Evolutionary conservation across 2,113 vertebrate genomes (phyloP), one percentile per base, ranked within the genome.

Genomic region (Entomyzon cyanotis): DNA sequence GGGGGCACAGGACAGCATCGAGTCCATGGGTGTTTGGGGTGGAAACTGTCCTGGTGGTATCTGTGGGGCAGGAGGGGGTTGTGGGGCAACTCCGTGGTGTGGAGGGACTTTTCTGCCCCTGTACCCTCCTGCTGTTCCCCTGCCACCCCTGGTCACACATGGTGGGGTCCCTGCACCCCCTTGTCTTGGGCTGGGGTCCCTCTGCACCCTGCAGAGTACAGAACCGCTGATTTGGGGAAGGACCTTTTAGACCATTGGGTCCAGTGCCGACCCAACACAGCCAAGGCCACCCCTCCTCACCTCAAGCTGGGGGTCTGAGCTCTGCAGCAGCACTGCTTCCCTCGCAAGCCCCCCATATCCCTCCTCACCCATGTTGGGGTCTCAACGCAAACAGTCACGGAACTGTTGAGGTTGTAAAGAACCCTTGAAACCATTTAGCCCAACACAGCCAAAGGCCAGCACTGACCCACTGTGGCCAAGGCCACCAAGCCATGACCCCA

Each of bases 11-110:
- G 35, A 13, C 31, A 25, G 55, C 8, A 0, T 3, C 1, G 1
- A 22, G 58, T 11, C 39, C 1, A 4, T 19, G 81, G 11, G 37
- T 23, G 42, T 44, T 28, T 8, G 41, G 41, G 18, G 12, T 35
- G 52, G 44, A 50, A 17, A 3, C 33, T 25, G 74, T 39, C 8
- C 16, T 1, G 4, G 13, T 3, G 5, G 21, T 12, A 0, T 16
- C 8, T 15, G 6, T 58, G 64, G 44, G 84, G 42, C 55, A 11
- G 42, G 49, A 44, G 33, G 23, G 23, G 11, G 14, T 5, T 42
- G 37, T 22, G 47, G 28, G 44, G 63, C 25, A 24, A 15, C 37
- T 74, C 30, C 35, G 42, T 20, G 16, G 3, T 9, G 39, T 18
- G 31, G 5, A 9, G 28, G 4, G 11, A 5, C 16, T 31, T 33